Evolutionary conservation across 2,888 invertebrate genomes (phyloP), one percentile per base, ranked within the genome.

Genomic region (Drosophila paucipuncta): DNA sequence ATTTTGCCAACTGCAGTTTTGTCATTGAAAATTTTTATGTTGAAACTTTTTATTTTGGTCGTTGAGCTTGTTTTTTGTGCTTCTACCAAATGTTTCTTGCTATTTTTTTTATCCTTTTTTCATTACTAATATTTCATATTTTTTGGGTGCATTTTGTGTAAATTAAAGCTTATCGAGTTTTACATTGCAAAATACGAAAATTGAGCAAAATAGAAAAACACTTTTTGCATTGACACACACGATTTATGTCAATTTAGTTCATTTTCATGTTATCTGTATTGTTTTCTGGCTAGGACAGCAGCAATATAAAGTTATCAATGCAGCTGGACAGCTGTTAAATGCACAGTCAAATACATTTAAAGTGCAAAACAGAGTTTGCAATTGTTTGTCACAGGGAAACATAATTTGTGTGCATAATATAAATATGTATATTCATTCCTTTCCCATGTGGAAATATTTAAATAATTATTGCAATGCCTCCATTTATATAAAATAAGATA

Each of bases 1-100:
- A 76, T 80, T 55, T 80, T 73, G 41, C 68, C 63, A 82, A 82
- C 80, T 80, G 83, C 76, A 82, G 80, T 79, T 80, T 79, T 79
- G 80, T 82, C 83, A 82, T 79, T 82, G 76, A 79, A 76, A 72
- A 76, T 72, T 57, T 79, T 80, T 80, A 81, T 78, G 69, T 47
- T 47, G 28, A 76, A 82, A 80, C 65, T 82, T 80, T 82, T 72
- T 69, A 68, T 79, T 69, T 78, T 72, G 62, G 43, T 76, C 80
- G 67, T 66, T 76, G 53, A 59, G 72, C 76, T 80, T 78, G 67
- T 67, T 71, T 66, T 80, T 76, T 69, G 50, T 80, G 60, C 11
- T 13, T 11, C 50, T 35, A 53, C 28, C 63, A 58, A 58, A 61
- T 67, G 58, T 52, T 75, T 70, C 25, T 49, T 61, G 41, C 41